These are phyloP conservation scores for Linepithema humile DNA, from an alignment of 1,140 invertebrate genomes.

Conservation along the genomic window DNA sequence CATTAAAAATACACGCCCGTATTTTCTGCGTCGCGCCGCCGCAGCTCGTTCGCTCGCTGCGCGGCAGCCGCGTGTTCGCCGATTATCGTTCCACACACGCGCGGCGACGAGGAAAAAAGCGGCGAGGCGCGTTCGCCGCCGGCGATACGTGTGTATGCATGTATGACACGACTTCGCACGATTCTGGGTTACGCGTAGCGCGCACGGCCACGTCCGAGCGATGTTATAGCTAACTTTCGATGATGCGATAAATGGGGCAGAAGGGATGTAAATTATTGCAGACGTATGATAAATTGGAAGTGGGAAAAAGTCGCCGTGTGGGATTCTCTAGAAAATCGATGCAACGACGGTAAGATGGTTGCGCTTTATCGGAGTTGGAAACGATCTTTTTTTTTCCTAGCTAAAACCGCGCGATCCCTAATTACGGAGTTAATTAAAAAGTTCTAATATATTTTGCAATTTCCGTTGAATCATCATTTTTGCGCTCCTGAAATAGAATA, in stretches of 20 bases:
- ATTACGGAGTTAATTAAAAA: background rate
- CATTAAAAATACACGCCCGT: conserved; percentile 63
- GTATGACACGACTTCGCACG: background rate
- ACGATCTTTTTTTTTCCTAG: background rate
- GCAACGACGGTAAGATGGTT: background rate
- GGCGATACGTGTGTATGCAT: background rate
- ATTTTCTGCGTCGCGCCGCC: conserved; percentile 68
- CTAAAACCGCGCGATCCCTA: background rate
- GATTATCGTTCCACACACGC: conserved; percentile 69
- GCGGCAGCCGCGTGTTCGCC: conserved; percentile 64
- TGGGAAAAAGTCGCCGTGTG: background rate
- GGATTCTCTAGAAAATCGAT: background rate
- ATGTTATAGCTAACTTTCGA: background rate
- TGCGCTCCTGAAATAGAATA: no score
- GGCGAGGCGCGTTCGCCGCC: background rate
- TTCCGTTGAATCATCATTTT: no score
- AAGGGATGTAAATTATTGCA: conserved; percentile 33
- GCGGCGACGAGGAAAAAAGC: conserved; percentile 43
- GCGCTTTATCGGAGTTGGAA: background rate
- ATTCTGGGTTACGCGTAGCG: background rate
- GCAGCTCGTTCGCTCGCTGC: conserved; percentile 37
- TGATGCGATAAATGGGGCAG: conserved; percentile 8
- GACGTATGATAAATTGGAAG: background rate
- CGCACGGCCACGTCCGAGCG: background rate
- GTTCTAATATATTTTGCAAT: background rate